Conservation (phyloP, 2,888 invertebrate genomes). For the Napeogenes sylphis region DNA sequence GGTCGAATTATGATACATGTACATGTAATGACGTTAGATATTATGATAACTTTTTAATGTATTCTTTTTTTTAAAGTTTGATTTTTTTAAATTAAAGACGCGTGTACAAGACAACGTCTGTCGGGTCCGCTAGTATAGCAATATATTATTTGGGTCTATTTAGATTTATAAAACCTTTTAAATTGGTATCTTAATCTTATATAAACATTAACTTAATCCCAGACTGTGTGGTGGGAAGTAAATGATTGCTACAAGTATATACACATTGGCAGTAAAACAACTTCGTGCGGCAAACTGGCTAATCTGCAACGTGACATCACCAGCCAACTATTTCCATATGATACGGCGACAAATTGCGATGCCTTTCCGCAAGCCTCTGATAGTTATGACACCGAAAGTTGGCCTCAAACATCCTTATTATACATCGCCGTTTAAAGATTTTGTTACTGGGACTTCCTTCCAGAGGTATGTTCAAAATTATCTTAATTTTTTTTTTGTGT, state of each 20-base stretch:
- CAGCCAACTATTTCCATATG: conserved; percentile 88
- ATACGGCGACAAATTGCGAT: conserved; percentile 85
- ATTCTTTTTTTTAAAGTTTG: no score
- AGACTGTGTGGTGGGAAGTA: not conserved
- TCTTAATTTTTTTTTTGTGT: not conserved
- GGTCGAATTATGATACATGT: no score
- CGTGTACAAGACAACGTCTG: no score
- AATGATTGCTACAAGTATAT: not conserved
- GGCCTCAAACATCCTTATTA: conserved; percentile 86
- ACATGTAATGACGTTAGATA: no score
- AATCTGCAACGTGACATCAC: conserved; percentile 83
- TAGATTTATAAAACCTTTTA: not conserved
- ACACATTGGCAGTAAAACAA: conserved; percentile 76
- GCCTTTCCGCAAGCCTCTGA: conserved; percentile 88
- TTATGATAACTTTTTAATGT: no score
- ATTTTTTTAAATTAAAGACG: no score
- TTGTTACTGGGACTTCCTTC: conserved; percentile 77
- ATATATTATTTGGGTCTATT: no score
- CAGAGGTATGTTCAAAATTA: conserved; percentile 44
- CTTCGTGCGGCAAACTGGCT: conserved; percentile 85
- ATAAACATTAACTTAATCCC: no score
- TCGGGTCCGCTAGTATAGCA: no score
- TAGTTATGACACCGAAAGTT: conserved; percentile 87
- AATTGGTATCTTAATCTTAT: not conserved
- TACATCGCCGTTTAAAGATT: conserved; percentile 82